These are phyloP conservation scores for Epistrophella euchroma DNA, from an alignment of 2,888 invertebrate species.

Conservation along the genomic window DNA sequence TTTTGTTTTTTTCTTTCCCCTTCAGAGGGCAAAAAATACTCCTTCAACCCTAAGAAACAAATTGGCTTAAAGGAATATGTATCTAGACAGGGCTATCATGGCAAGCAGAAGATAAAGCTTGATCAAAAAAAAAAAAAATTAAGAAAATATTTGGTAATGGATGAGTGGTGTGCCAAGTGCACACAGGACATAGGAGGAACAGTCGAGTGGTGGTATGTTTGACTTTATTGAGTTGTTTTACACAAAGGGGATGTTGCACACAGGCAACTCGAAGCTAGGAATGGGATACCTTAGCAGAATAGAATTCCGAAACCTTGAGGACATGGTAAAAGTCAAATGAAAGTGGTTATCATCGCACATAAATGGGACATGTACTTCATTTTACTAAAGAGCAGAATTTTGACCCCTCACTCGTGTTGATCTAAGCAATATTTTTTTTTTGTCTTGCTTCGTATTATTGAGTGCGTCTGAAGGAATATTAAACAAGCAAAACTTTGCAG, in stretches of 20 bases:
- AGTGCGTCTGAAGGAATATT: slow-evolving; percentile 43
- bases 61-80: slow-evolving; percentile 64
- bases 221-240: slow-evolving; percentile 43
- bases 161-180: slow-evolving; percentile 73
- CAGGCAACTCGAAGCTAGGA: not conserved
- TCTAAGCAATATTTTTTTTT: not conserved
- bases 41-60: slow-evolving; percentile 51
- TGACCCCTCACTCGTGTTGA: slow-evolving; percentile 10
- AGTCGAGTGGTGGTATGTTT: slow-evolving; percentile 47
- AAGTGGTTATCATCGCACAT: slow-evolving; percentile 41
- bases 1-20: not conserved
- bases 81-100: slow-evolving; percentile 26
- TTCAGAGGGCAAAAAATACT: not conserved
- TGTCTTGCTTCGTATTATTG: slow-evolving; percentile 3
- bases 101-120: slow-evolving; percentile 14
- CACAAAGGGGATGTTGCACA: slow-evolving; percentile 11
- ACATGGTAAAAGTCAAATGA: slow-evolving; percentile 38
- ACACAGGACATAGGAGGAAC: slow-evolving; percentile 41
- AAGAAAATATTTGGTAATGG: slow-evolving; percentile 74
- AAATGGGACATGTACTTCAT: slow-evolving; percentile 28
- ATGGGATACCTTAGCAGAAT: not conserved
- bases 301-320: slow-evolving; percentile 11
- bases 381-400: slow-evolving; percentile 18
- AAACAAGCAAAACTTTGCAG: slow-evolving; percentile 24
- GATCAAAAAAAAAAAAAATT: slow-evolving; percentile 40